A percentile compares a stretch with the other conserved stretches of the same genome.
These are phyloP conservation scores for Hymenochirus boettgeri DNA, from an alignment of 2,113 vertebrate genomes.

Conservation along the genomic window DNA sequence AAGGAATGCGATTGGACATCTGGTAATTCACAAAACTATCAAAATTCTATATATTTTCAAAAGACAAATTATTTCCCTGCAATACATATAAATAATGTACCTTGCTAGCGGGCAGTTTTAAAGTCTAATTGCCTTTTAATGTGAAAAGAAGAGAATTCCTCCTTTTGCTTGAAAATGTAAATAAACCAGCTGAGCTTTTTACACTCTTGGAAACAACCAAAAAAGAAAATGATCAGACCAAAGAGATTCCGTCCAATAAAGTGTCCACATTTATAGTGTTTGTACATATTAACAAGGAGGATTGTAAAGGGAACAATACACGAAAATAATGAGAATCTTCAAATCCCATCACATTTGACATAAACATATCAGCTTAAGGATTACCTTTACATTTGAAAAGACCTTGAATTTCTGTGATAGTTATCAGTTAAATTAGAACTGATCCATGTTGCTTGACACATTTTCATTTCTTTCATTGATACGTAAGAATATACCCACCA, in stretches of 20 bases:
- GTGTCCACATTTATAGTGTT: conserved; percentile 58
- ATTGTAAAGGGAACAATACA: conserved; percentile 67
- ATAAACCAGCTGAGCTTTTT: too few species aligned
- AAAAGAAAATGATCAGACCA: too few species aligned
- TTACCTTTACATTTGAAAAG: conserved; percentile 73
- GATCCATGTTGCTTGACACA: conserved; percentile 27
- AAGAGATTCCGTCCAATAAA: conserved; percentile 61
- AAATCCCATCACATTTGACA: conserved; percentile 77
- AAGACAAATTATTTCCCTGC: too few species aligned
- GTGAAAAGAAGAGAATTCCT: too few species aligned
- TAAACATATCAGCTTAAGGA: conserved; percentile 71
- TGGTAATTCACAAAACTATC: too few species aligned
- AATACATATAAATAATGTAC: too few species aligned
- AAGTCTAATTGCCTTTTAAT: too few species aligned
- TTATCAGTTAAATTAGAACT: conserved; percentile 57
- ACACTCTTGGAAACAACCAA: too few species aligned
- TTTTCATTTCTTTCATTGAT: conserved; percentile 19
- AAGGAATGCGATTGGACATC: too few species aligned
- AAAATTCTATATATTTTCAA: too few species aligned
- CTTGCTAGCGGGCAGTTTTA: too few species aligned
- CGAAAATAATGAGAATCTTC: conserved; percentile 71
- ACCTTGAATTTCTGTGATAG: conserved; percentile 67
- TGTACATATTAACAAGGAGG: conserved; percentile 74
- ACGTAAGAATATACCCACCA: neutral
- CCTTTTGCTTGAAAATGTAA: too few species aligned